Conservation (phyloP, 2,797 vertebrate genomes). For the Ceyx erithaca region DNA sequence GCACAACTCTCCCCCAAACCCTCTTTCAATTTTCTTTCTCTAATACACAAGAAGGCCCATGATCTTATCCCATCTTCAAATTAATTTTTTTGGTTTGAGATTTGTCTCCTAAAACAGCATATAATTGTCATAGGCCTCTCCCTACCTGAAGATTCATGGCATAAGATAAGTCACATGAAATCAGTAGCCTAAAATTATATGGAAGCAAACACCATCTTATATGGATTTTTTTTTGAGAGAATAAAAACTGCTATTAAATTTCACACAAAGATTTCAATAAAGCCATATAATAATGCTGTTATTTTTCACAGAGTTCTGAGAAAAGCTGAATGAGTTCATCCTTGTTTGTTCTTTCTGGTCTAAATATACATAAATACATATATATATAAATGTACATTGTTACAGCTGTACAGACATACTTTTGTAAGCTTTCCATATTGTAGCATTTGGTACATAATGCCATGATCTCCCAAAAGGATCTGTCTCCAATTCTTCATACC, state of each 20-base stretch:
- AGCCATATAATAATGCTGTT: background rate
- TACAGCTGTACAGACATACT: constrained; percentile 54
- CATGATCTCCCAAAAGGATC: constrained; percentile 58
- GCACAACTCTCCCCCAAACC: background rate
- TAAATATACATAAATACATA: background rate
- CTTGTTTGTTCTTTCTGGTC: background rate
- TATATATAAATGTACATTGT: background rate
- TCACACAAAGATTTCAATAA: background rate
- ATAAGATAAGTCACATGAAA: background rate
- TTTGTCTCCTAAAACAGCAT: background rate
- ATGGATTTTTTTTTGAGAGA: background rate
- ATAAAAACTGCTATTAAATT: background rate
- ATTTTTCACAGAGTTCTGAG: background rate
- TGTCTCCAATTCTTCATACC: constrained; percentile 63
- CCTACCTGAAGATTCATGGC: background rate
- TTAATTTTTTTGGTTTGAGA: background rate
- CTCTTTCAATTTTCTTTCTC: background rate
- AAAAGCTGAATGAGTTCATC: background rate
- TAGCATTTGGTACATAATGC: constrained; percentile 65
- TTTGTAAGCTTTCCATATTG: constrained; percentile 66
- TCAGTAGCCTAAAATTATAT: background rate
- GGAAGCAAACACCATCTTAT: background rate
- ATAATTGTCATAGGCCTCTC: background rate
- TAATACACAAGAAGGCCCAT: background rate
- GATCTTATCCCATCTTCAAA: background rate